phyloP scores from a whole-genome alignment of 2,888 invertebrate genomes.

The Habroteleia sp. region DNA sequence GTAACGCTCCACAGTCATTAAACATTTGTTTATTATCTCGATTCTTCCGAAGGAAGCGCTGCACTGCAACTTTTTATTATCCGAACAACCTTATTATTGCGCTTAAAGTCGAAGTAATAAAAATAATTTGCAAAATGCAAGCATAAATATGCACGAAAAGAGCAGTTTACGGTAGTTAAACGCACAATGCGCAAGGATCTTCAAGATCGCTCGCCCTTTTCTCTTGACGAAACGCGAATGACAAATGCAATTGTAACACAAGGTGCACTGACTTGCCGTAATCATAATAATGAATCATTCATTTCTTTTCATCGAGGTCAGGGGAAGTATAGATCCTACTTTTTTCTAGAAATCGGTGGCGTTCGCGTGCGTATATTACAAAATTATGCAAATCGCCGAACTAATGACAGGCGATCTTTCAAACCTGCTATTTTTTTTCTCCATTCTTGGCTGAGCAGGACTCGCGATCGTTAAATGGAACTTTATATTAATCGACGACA shows the following conservation, averaged over 20 bases:
- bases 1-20: no score
- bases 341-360: slow-evolving; percentile 33
- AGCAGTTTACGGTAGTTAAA: slow-evolving; percentile 1
- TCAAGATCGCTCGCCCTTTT: not conserved
- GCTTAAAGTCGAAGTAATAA: slow-evolving; percentile 10
- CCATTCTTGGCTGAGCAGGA: slow-evolving; percentile 2
- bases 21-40: no score
- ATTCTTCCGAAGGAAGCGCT: no score
- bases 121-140: slow-evolving; percentile 13
- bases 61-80: no score
- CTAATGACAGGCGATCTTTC: slow-evolving; percentile 31
- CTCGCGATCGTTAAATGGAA: not conserved
- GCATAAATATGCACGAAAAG: not conserved
- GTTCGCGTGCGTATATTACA: slow-evolving; percentile 23
- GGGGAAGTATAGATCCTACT: slow-evolving; percentile 6
- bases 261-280: slow-evolving; percentile 12
- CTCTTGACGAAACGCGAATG: not conserved
- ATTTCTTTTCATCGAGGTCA: slow-evolving; percentile 25
- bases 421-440: slow-evolving; percentile 15
- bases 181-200: not conserved
- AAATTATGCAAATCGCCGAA: slow-evolving; percentile 38
- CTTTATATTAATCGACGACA: slow-evolving; percentile 3
- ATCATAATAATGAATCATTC: slow-evolving; percentile 24
- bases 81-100: slow-evolving; percentile 5
- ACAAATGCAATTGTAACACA: slow-evolving; percentile 18